Percentiles rank a stretch among this genome's conserved stretches.
Evolutionary conservation across 1,140 invertebrate species (phyloP).

Genomic region (Drosophila mojavensis): DNA sequence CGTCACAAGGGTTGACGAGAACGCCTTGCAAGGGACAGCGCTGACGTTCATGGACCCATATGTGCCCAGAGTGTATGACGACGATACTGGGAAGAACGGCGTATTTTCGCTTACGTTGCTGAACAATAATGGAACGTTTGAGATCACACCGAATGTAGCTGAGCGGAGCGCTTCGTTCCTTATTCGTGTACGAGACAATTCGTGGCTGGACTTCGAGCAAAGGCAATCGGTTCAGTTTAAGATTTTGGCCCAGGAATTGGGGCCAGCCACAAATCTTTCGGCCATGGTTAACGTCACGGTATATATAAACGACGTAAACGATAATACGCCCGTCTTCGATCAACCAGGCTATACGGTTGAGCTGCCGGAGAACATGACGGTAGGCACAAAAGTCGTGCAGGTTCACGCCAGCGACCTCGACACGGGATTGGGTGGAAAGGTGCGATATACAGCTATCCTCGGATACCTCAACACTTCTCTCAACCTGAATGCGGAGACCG

Average conservation of each 20-base stretch:
- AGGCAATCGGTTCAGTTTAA: conserved; percentile 89
- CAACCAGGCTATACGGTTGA: conserved; percentile 89
- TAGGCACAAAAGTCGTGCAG: conserved; percentile 89
- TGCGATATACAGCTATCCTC: conserved; percentile 90
- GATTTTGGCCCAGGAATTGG: conserved; percentile 92
- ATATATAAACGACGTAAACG: conserved; percentile 94
- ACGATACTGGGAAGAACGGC: conserved; percentile 92
- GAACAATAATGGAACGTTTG: conserved; percentile 94
- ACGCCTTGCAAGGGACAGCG: conserved; percentile 91
- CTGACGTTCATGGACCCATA: conserved; percentile 89
- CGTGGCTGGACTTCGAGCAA: conserved; percentile 92
- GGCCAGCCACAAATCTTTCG: conserved; percentile 89
- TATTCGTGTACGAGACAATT: conserved; percentile 92
- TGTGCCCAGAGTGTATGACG: conserved; percentile 89
- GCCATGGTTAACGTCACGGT: conserved; percentile 90
- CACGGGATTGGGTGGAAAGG: conserved; percentile 88
- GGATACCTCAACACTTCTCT: conserved; percentile 91
- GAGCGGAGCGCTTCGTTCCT: conserved; percentile 91
- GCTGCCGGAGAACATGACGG: conserved; percentile 91
- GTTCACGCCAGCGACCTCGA: conserved; percentile 91
- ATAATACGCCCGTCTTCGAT: conserved; percentile 93
- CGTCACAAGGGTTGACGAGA: conserved; percentile 91
- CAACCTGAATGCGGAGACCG: conserved; percentile 90
- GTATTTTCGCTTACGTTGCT: conserved; percentile 91
- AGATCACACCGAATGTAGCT: conserved; percentile 94